Conservation (phyloP, 2,888 invertebrate species). For the Caenorhabditis sp. region DNA sequence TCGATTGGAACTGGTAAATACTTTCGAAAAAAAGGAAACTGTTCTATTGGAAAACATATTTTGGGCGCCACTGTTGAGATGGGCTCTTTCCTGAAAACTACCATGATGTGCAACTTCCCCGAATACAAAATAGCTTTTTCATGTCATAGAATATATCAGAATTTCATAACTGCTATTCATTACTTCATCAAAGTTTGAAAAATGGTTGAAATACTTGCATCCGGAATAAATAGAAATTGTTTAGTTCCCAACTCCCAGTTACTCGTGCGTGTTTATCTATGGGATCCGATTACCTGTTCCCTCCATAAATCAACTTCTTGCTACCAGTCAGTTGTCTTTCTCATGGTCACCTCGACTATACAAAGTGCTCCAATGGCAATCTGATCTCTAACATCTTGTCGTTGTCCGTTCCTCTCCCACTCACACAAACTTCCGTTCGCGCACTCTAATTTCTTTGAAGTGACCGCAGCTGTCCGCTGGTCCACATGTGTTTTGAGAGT, state of each 20-base stretch:
- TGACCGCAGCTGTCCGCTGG: slow-evolving; percentile 32
- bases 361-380: slow-evolving; percentile 47
- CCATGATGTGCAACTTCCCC: too few relatives aligned
- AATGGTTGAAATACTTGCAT: too few relatives aligned
- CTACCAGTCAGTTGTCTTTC: slow-evolving; percentile 35
- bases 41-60: too few relatives aligned
- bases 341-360: slow-evolving; percentile 21
- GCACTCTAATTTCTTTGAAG: slow-evolving; percentile 55
- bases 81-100: too few relatives aligned
- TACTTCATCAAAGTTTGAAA: too few relatives aligned
- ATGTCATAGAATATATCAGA: too few relatives aligned
- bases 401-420: neutral
- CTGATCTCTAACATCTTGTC: slow-evolving; percentile 55
- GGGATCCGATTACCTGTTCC: neutral
- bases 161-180: too few relatives aligned
- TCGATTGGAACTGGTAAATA: neutral
- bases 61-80: too few relatives aligned
- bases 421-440: slow-evolving; percentile 44
- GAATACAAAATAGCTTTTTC: too few relatives aligned
- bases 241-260: neutral
- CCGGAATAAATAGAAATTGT: too few relatives aligned
- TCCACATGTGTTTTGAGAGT: slow-evolving; percentile 43
- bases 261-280: slow-evolving; percentile 8
- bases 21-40: neutral
- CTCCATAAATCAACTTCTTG: slow-evolving; percentile 14